These are phyloP conservation scores for Plusia festucae DNA, from an alignment of 2,888 invertebrate species.

Conservation along the genomic window DNA sequence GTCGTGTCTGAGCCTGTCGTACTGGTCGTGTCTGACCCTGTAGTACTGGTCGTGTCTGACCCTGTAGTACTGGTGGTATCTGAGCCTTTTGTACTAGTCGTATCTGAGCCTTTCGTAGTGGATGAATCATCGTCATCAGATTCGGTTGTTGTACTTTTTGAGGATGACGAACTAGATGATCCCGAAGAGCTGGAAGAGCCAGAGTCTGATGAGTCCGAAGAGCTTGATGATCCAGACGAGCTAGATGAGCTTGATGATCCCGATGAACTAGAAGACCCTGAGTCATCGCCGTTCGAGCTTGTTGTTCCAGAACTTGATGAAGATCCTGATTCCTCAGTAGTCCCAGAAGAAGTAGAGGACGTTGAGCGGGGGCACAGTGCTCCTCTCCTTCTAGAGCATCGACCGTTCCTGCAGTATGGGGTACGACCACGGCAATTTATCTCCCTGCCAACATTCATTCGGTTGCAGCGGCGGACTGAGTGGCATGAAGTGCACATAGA, in stretches of 20 bases:
- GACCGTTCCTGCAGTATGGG: constrained; percentile 72
- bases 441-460: constrained; percentile 63
- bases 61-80: background rate
- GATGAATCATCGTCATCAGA: background rate
- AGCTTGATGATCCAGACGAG: background rate
- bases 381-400: constrained; percentile 70
- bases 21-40: background rate
- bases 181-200: constrained; percentile 16
- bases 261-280: background rate
- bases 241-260: no score
- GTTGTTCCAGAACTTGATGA: background rate
- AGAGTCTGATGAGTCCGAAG: constrained; percentile 29
- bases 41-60: background rate
- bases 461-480: constrained; percentile 64
- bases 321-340: background rate
- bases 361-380: constrained; percentile 41
- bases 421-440: constrained; percentile 65
- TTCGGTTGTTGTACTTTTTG: background rate
- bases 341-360: constrained; percentile 18
- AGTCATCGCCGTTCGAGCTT: background rate
- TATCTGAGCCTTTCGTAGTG: background rate
- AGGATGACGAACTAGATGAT: constrained; percentile 18
- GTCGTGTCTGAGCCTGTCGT: background rate
- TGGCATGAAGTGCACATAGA: constrained; percentile 64
- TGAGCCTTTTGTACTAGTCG: background rate